Evolutionary conservation across 2,113 vertebrate species (phyloP).

Genomic region (Leiothrix lutea): DNA sequence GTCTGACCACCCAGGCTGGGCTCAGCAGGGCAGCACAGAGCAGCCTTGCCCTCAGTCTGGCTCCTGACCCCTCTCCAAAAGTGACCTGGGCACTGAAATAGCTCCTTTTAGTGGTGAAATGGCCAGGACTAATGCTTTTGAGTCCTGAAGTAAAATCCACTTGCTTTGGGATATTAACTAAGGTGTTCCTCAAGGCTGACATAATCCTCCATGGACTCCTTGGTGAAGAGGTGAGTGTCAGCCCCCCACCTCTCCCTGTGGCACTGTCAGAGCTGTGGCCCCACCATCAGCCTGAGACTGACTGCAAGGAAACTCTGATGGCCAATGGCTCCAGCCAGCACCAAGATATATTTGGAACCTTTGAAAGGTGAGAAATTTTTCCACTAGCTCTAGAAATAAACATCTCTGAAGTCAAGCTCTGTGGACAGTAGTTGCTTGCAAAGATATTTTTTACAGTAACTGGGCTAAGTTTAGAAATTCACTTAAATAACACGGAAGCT

Average conservation of each 20-base stretch:
- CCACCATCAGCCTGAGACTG: neutral
- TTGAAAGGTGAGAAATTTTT: constrained; percentile 50
- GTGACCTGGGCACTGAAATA: neutral
- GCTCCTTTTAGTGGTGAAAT: neutral
- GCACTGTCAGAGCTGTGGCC: neutral
- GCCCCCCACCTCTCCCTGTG: neutral
- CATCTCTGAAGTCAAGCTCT: neutral
- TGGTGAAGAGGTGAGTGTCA: neutral
- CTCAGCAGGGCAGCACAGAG: neutral
- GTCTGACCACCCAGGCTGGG: neutral
- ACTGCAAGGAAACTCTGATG: neutral
- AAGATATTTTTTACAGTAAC: constrained; percentile 10
- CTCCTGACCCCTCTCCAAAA: neutral
- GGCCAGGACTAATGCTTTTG: neutral
- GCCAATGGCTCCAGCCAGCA: neutral
- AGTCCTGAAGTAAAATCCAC: neutral
- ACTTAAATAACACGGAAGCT: neutral
- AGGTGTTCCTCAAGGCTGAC: neutral
- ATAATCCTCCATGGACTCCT: neutral
- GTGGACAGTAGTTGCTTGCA: neutral
- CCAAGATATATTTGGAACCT: constrained; percentile 31
- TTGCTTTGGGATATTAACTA: neutral
- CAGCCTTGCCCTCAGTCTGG: neutral
- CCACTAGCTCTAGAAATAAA: constrained; percentile 33
- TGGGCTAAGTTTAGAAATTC: constrained; percentile 45